Conservation (phyloP, 2,888 invertebrate genomes). For the Scaptomyza reducta region DNA sequence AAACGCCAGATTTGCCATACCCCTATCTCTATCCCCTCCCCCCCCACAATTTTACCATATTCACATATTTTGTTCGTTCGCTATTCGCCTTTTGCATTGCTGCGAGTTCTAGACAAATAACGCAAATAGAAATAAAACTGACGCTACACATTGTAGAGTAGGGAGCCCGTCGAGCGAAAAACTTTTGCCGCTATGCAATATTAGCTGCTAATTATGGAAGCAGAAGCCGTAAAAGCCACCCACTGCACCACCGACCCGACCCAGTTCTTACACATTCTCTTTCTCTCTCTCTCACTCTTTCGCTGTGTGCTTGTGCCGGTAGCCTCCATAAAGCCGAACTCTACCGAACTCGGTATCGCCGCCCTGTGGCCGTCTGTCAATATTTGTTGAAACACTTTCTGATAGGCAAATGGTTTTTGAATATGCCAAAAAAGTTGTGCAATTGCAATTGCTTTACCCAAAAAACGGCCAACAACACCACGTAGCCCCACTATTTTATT, state of each 20-base stretch:
- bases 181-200: conserved; percentile 75
- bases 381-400: conserved; percentile 82
- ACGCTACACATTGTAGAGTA: conserved; percentile 32
- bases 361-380: conserved; percentile 77
- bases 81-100: conserved; percentile 24
- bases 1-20: conserved; percentile 62
- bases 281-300: too few relatives aligned
- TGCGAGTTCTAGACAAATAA: conserved; percentile 70
- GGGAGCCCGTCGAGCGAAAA: conserved; percentile 42
- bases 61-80: conserved; percentile 8
- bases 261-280: conserved; percentile 42
- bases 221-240: conserved; percentile 36
- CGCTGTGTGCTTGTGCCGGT: neutral
- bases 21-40: conserved; percentile 9
- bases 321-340: conserved; percentile 20
- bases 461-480: conserved; percentile 14
- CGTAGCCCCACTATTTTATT: conserved; percentile 69
- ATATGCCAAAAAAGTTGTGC: conserved; percentile 71
- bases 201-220: conserved; percentile 75
- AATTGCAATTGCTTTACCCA: conserved; percentile 71
- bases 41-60: conserved; percentile 2
- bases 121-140: conserved; percentile 73
- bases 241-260: conserved; percentile 31
- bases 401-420: conserved; percentile 78
- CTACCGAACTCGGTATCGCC: conserved; percentile 34